Evolutionary conservation across 2,797 vertebrate species (phyloP).

Genomic region (Girardinus metallicus): DNA sequence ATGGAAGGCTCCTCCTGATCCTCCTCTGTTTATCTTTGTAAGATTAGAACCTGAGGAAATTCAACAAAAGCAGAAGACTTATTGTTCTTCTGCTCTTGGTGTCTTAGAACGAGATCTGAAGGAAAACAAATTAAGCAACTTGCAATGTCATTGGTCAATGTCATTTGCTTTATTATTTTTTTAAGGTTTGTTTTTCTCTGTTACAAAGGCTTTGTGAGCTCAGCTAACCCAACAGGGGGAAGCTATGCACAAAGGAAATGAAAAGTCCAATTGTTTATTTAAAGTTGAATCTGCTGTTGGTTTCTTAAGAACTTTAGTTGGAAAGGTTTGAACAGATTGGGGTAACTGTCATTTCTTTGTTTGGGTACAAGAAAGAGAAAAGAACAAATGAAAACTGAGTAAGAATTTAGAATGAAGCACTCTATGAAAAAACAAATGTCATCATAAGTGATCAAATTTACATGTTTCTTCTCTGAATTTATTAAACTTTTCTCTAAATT

Average conservation of each 20-base stretch:
- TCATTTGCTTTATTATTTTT: neutral
- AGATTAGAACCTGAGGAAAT: constrained; percentile 74
- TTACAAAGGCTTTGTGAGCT: neutral
- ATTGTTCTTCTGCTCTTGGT: constrained; percentile 61
- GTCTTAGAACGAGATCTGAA: constrained; percentile 54
- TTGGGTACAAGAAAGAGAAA: neutral
- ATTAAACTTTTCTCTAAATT: neutral
- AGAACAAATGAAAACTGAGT: neutral
- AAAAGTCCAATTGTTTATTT: neutral
- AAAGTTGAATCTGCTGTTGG: neutral
- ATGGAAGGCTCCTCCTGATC: constrained; percentile 27
- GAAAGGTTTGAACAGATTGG: neutral
- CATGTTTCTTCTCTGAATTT: neutral
- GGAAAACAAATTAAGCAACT: constrained; percentile 13
- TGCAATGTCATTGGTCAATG: neutral
- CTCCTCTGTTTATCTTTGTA: constrained; percentile 56
- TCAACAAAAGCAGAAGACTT: constrained; percentile 47
- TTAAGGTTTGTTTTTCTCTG: neutral
- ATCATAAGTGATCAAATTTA: neutral
- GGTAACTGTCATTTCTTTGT: neutral
- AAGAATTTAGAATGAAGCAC: neutral
- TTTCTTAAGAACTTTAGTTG: neutral
- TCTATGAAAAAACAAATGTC: neutral
- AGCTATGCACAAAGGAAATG: neutral
- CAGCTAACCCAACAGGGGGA: neutral